Evolutionary conservation across 1,140 invertebrate genomes (phyloP).

Genomic region (Atta texana): DNA sequence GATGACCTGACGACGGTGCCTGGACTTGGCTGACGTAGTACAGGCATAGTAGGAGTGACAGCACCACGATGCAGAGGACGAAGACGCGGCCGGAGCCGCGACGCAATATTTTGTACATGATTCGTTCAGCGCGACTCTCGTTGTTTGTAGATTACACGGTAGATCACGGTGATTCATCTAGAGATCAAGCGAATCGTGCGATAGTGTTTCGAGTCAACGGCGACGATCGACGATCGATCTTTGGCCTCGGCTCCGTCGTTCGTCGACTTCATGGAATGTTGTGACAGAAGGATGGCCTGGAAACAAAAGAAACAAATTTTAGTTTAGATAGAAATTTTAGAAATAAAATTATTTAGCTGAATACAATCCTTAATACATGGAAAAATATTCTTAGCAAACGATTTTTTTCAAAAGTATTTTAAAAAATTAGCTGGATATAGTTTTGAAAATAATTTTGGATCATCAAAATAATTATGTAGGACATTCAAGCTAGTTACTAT

Average conservation of each 20-base stretch:
- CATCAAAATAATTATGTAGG: no score
- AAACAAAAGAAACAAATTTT: background rate
- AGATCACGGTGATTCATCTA: constrained; percentile 68
- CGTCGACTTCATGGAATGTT: constrained; percentile 67
- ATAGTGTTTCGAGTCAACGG: constrained; percentile 25
- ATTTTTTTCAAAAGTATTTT: background rate
- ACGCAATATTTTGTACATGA: constrained; percentile 85
- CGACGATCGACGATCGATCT: constrained; percentile 58
- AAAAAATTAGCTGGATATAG: no score
- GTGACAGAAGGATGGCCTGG: background rate
- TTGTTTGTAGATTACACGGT: background rate
- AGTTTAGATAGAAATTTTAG: background rate
- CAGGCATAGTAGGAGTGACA: constrained; percentile 83
- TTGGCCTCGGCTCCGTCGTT: constrained; percentile 41
- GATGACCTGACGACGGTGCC: constrained; percentile 61
- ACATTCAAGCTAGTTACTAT: no score
- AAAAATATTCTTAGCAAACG: background rate
- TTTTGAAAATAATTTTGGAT: no score
- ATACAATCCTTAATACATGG: no score
- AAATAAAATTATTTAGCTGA: background rate
- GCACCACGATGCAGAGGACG: constrained; percentile 78
- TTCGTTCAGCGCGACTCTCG: constrained; percentile 14
- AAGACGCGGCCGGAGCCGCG: constrained; percentile 84
- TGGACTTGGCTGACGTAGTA: constrained; percentile 85
- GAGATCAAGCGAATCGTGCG: constrained; percentile 6